These are phyloP conservation scores for Halichoerus grypus DNA, from an alignment of 2,113 vertebrate genomes.

Conservation along the genomic window DNA sequence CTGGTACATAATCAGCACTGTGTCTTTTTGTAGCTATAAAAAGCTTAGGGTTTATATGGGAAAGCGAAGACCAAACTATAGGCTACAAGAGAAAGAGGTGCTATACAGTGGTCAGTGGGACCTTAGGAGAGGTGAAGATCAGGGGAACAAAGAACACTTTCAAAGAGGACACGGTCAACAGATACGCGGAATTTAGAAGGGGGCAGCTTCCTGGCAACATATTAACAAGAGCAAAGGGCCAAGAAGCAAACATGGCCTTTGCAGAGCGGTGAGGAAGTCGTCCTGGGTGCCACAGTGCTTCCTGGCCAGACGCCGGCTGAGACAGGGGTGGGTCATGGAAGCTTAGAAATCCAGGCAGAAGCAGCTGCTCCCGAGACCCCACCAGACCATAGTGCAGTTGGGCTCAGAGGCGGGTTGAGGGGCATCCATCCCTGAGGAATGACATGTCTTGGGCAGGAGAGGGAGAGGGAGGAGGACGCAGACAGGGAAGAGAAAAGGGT, in stretches of 20 bases:
- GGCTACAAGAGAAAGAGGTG: not conserved
- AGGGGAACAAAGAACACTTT: not conserved
- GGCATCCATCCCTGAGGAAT: not conserved
- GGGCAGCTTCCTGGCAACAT: not conserved
- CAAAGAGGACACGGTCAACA: not conserved
- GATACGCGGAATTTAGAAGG: not conserved
- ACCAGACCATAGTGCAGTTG: not conserved
- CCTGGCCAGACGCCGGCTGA: not conserved
- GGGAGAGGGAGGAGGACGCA: not conserved
- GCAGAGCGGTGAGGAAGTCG: not conserved
- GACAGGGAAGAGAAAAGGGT: not conserved
- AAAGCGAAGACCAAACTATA: slow-evolving; percentile 48
- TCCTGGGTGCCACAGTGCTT: too few species aligned
- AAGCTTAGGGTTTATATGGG: slow-evolving; percentile 27
- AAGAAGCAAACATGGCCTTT: not conserved
- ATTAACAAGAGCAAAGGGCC: not conserved
- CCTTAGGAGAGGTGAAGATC: not conserved
- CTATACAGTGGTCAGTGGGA: not conserved
- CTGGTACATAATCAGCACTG: not conserved
- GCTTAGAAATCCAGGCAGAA: not conserved
- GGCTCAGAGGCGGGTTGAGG: not conserved
- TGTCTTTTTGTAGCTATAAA: slow-evolving; percentile 43
- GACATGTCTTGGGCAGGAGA: not conserved
- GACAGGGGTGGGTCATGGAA: not conserved
- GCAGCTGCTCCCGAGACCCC: not conserved